Evolutionary conservation across 2,888 invertebrate species (phyloP).

Genomic region (Chalcosyrphus nemorum): DNA sequence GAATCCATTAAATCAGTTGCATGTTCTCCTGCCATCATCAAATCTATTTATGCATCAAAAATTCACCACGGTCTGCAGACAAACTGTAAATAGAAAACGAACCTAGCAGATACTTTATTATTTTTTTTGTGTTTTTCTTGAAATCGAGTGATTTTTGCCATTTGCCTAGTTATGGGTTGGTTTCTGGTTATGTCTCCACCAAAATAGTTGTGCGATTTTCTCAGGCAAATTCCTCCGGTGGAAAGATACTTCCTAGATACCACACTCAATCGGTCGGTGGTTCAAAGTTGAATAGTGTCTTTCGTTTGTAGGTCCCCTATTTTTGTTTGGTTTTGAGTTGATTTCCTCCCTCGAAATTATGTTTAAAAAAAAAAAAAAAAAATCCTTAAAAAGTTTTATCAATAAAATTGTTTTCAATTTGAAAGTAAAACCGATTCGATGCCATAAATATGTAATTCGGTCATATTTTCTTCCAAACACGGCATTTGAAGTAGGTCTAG

Average conservation of each 20-base stretch:
- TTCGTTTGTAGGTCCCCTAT: constrained; percentile 1
- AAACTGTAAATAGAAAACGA: constrained; percentile 22
- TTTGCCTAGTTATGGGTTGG: constrained; percentile 24
- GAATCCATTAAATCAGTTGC: constrained; percentile 66
- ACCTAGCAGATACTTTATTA: not conserved
- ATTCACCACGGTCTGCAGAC: constrained; percentile 27
- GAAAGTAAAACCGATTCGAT: constrained; percentile 5
- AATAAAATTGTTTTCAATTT: constrained; percentile 45
- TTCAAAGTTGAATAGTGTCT: not conserved
- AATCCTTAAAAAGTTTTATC: constrained; percentile 47
- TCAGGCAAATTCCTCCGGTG: not conserved
- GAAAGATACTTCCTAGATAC: constrained; percentile 12
- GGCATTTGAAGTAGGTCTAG: constrained; percentile 5
- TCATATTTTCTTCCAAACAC: constrained; percentile 33
- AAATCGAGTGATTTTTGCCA: constrained; percentile 33
- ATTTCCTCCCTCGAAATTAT: not conserved
- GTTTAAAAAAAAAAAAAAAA: not conserved
- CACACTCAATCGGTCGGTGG: not conserved
- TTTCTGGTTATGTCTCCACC: not conserved
- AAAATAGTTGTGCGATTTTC: constrained; percentile 14
- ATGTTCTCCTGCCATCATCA: constrained; percentile 63
- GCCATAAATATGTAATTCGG: constrained; percentile 37
- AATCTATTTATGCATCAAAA: constrained; percentile 68
- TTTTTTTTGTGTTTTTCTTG: not conserved
- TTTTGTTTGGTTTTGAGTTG: constrained; percentile 30